Evolutionary conservation across 1,140 invertebrate genomes (phyloP), one percentile per base, ranked within the genome.

Genomic region (Spodoptera litura): DNA sequence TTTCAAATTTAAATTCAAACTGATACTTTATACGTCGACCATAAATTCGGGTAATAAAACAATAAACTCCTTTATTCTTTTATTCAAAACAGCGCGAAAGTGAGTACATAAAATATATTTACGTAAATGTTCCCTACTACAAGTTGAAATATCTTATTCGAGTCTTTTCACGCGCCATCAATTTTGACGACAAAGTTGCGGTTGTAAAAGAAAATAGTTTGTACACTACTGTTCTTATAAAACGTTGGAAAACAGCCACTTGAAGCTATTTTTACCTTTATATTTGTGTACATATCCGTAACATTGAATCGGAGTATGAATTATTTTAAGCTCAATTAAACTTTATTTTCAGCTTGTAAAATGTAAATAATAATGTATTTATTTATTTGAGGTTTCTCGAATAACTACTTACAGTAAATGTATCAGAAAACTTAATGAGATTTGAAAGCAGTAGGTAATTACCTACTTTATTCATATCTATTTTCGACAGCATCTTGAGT

Each of bases 161-260:
- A 20, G 9, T 35, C n/a, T 52, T 68, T 38, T 68, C 49, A 52
- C 64, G 49, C 25, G 5, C 10, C 64, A 68, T 68, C 49, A 53
- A 68, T 68, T 68, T 68, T 68, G n/a, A 68, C 64, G 64, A 68
- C 49, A 68, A 44, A 49, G 8, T 51, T 25, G 44, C 49, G 64
- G 64, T 68, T 68, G 52, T 52, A 68, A 51, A 68, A 27, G 64
- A 52, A 52, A 52, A 53, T 68, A 68, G 49, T 53, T 68, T 31
- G 31, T 53, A 52, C 64, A 27, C 20, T 68, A 52, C 38, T 25
- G 35, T 15, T 25, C 27, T 49, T 11, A 64, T 35, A 64, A 13
- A 64, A 44, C 25, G 38, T 53, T n/a, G 10, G 44, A 53, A 68
- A 68, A 68, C 52, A n/a, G 38, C 13, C 15, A 27, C 49, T 68